Percentiles rank a stretch among this genome's conserved stretches.
phyloP scores from a whole-genome alignment of 2,888 invertebrate genomes.

The Taenaris catops region DNA sequence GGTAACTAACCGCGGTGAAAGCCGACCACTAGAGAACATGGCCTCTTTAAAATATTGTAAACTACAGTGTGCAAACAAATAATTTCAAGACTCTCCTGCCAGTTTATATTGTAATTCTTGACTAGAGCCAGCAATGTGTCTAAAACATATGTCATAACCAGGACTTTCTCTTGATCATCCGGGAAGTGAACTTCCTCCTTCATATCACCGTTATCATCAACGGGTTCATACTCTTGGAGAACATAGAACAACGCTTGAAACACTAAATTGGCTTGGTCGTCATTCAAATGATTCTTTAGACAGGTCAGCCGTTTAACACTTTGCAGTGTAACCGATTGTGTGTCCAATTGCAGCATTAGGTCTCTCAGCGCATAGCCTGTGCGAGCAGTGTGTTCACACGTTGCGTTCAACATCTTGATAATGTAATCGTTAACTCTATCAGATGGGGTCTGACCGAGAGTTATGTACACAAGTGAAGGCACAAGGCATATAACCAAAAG shows the following conservation, averaged over 20 bases:
- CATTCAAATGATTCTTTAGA: slow-evolving; percentile 75
- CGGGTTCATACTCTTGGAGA: slow-evolving; percentile 74
- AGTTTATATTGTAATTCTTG: slow-evolving; percentile 84
- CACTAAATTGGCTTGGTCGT: slow-evolving; percentile 81
- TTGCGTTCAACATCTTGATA: slow-evolving; percentile 79
- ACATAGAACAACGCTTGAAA: slow-evolving; percentile 82
- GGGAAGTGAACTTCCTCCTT: slow-evolving; percentile 37
- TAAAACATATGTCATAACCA: slow-evolving; percentile 82
- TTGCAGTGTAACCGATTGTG: slow-evolving; percentile 64
- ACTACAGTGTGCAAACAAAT: slow-evolving; percentile 79
- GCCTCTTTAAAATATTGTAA: slow-evolving; percentile 51
- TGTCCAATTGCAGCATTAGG: slow-evolving; percentile 60
- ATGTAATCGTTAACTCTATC: slow-evolving; percentile 78
- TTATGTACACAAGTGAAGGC: slow-evolving; percentile 75
- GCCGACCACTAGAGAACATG: slow-evolving; percentile 54
- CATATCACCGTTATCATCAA: slow-evolving; percentile 35
- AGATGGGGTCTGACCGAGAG: slow-evolving; percentile 28
- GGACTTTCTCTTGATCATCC: slow-evolving; percentile 46
- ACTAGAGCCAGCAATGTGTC: slow-evolving; percentile 83
- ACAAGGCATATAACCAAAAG: slow-evolving; percentile 81
- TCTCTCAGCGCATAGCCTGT: slow-evolving; percentile 81
- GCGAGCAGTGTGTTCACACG: slow-evolving; percentile 82
- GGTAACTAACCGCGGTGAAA: slow-evolving; percentile 1
- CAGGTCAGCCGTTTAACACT: slow-evolving; percentile 79
- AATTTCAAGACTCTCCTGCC: slow-evolving; percentile 89